A percentile compares a stretch with the other conserved stretches of the same genome.
phyloP scores from a whole-genome alignment of 2,888 invertebrate species.

The Lypha dubia region DNA sequence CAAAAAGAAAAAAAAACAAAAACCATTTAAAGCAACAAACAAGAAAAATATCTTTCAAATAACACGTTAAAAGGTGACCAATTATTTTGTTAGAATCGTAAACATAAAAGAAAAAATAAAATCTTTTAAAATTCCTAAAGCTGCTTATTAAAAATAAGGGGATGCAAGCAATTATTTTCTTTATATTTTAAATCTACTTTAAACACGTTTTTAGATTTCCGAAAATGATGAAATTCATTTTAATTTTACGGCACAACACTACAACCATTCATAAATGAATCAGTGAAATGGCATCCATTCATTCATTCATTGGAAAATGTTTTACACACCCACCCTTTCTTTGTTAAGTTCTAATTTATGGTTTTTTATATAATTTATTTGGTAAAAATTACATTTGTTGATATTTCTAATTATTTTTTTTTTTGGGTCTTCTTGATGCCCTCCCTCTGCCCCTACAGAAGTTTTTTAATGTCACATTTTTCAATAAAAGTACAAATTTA shows the following conservation, averaged over 20 bases:
- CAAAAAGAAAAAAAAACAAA: neutral
- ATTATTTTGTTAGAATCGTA: slow-evolving; percentile 38
- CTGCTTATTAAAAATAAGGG: neutral
- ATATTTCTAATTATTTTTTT: neutral
- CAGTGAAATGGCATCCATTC: slow-evolving; percentile 1
- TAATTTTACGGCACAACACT: neutral
- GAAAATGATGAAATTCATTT: slow-evolving; percentile 26
- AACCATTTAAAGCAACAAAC: neutral
- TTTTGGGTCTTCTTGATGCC: neutral
- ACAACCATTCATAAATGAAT: slow-evolving; percentile 35
- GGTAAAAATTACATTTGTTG: slow-evolving; percentile 12
- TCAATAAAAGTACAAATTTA: neutral
- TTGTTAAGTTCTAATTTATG: slow-evolving; percentile 2
- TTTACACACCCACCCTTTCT: slow-evolving; percentile 29
- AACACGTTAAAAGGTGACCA: slow-evolving; percentile 3
- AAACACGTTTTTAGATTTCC: slow-evolving; percentile 25
- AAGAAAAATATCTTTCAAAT: neutral
- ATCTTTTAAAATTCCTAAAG: slow-evolving; percentile 27
- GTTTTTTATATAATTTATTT: slow-evolving; percentile 13
- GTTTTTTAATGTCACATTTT: neutral
- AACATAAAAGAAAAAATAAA: slow-evolving; percentile 16
- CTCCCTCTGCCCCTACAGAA: neutral
- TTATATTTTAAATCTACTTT: neutral
- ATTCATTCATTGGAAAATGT: slow-evolving; percentile 19
- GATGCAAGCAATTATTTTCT: slow-evolving; percentile 49